These are phyloP conservation scores for Bradypodion pumilum DNA, from an alignment of 2,797 vertebrate species.

Conservation along the genomic window DNA sequence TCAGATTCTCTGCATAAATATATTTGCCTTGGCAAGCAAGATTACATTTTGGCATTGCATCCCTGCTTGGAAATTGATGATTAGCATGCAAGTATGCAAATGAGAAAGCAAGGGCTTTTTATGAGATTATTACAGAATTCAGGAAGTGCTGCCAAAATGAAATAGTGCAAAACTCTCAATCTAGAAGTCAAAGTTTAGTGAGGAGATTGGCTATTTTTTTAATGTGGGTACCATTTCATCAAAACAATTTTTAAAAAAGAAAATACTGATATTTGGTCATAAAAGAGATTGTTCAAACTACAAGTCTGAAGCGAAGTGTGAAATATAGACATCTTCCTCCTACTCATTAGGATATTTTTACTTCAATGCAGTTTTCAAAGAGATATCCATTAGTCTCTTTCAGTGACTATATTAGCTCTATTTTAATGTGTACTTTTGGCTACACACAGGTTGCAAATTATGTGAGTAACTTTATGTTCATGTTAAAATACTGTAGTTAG, in stretches of 20 bases:
- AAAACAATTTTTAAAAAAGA: not conserved
- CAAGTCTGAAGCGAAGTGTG: not conserved
- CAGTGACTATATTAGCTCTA: too few relatives aligned
- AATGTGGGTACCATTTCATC: not conserved
- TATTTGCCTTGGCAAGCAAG: constrained; percentile 16
- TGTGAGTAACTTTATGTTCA: too few relatives aligned
- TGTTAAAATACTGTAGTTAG: too few relatives aligned
- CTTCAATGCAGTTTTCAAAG: not conserved
- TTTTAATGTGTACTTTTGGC: too few relatives aligned
- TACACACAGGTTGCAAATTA: too few relatives aligned
- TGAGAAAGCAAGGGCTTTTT: not conserved
- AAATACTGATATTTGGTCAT: not conserved
- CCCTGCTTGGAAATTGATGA: not conserved
- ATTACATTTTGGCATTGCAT: not conserved
- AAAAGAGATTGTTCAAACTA: not conserved
- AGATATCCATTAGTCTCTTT: too few relatives aligned
- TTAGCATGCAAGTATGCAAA: not conserved
- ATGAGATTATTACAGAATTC: not conserved
- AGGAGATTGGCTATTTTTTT: not conserved
- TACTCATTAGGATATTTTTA: not conserved
- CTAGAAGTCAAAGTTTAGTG: not conserved
- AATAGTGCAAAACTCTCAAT: not conserved
- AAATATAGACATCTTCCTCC: not conserved
- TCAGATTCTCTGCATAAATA: not conserved
- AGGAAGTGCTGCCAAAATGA: not conserved